Evolutionary conservation across 2,113 vertebrate genomes (phyloP).

Genomic region (Cryptomyrus ogoouensis): DNA sequence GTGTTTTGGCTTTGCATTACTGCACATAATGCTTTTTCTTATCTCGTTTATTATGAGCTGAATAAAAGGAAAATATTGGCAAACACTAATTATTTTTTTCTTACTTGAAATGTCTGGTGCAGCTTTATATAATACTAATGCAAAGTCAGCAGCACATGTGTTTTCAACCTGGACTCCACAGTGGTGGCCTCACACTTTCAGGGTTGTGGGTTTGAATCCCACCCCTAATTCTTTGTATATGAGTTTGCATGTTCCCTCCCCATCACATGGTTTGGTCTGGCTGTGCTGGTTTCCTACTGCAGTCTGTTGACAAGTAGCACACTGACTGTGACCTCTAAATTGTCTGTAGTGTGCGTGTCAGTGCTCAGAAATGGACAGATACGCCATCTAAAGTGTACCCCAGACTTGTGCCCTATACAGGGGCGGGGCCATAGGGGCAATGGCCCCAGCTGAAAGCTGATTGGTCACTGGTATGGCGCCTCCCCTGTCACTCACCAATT

Average conservation of each 20-base stretch:
- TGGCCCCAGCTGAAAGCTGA: background rate
- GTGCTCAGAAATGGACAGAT: background rate
- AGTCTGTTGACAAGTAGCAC: background rate
- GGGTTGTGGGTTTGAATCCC: background rate
- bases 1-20: background rate
- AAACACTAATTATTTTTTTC: background rate
- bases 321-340: background rate
- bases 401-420: background rate
- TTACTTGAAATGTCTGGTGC: background rate
- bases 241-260: background rate
- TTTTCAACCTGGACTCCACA: background rate
- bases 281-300: background rate
- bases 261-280: background rate
- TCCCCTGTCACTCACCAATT: background rate
- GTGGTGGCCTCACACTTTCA: background rate
- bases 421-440: background rate
- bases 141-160: background rate
- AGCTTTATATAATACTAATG: background rate
- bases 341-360: background rate
- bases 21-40: background rate
- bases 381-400: background rate
- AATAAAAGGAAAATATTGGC: background rate
- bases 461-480: background rate
- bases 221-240: background rate
- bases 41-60: background rate